A percentile compares a stretch with the other conserved stretches of the same genome.
phyloP scores from a whole-genome alignment of 1,140 invertebrate species.

The Drosophila funebris region DNA sequence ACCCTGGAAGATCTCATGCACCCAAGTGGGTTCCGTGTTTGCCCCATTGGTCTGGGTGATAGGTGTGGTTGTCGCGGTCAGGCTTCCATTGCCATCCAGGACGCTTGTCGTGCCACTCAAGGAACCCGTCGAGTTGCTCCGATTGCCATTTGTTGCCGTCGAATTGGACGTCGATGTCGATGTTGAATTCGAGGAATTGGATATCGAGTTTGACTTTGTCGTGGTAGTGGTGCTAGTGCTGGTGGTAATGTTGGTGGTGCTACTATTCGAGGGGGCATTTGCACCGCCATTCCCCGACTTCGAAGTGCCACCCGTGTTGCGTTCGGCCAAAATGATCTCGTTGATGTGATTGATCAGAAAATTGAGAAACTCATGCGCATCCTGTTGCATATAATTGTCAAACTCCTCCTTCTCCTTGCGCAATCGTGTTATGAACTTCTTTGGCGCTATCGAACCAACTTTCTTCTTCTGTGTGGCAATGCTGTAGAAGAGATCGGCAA shows the following conservation, averaged over 20 bases:
- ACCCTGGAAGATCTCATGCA: conserved; percentile 99
- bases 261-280: conserved; percentile 25
- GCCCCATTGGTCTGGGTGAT: conserved; percentile 68
- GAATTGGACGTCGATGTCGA: conserved; percentile 71
- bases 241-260: conserved; percentile 14
- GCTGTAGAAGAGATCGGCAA: conserved; percentile 99
- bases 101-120: conserved; percentile 68
- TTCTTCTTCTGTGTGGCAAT: conserved; percentile 99
- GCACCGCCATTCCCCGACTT: conserved; percentile 81
- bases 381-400: conserved; percentile 99
- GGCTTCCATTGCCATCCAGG: conserved; percentile 53
- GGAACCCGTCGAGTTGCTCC: conserved; percentile 83
- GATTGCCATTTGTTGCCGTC: conserved; percentile 84
- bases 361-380: conserved; percentile 99
- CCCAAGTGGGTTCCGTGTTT: conserved; percentile 97
- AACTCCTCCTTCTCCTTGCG: conserved; percentile 99
- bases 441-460: conserved; percentile 99
- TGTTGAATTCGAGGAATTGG: conserved; percentile 78
- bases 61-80: conserved; percentile 65
- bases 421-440: conserved; percentile 99
- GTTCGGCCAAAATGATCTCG: conserved; percentile 95
- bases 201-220: conserved; percentile 65
- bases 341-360: conserved; percentile 99
- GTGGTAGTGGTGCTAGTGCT: conserved; percentile 38
- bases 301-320: conserved; percentile 86